Evolutionary conservation across 2,888 invertebrate genomes (phyloP).

Genomic region (Euproctis similis): DNA sequence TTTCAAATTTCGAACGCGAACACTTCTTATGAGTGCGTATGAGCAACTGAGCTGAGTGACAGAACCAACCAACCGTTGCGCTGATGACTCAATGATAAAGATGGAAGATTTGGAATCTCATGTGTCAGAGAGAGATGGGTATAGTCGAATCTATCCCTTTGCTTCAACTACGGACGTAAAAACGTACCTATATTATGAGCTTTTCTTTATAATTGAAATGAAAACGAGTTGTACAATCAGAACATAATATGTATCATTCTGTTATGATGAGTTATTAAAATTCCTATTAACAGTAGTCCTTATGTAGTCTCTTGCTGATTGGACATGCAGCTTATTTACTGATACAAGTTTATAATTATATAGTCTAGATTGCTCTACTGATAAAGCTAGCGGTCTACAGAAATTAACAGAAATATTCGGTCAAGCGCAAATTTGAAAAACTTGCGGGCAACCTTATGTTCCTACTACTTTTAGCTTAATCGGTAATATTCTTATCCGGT

Average conservation of each 20-base stretch:
- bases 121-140: constrained; percentile 27
- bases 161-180: no score
- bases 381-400: no score
- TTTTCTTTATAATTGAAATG: constrained; percentile 40
- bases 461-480: no score
- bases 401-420: no score
- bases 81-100: constrained; percentile 32
- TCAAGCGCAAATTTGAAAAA: no score
- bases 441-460: no score
- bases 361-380: no score
- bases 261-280: constrained; percentile 31
- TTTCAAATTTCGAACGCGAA: constrained; percentile 44
- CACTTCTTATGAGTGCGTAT: constrained; percentile 51
- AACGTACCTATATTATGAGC: constrained; percentile 15
- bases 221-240: constrained; percentile 33
- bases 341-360: no score
- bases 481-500: no score
- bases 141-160: constrained; percentile 33
- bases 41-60: constrained; percentile 63
- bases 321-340: neutral
- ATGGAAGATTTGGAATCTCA: constrained; percentile 24
- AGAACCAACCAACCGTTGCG: constrained; percentile 43
- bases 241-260: constrained; percentile 40
- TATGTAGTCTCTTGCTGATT: constrained; percentile 4
- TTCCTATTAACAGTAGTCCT: no score